These are phyloP conservation scores for Leucoraja erinaceus DNA, from an alignment of 2,113 vertebrate genomes.

Conservation along the genomic window DNA sequence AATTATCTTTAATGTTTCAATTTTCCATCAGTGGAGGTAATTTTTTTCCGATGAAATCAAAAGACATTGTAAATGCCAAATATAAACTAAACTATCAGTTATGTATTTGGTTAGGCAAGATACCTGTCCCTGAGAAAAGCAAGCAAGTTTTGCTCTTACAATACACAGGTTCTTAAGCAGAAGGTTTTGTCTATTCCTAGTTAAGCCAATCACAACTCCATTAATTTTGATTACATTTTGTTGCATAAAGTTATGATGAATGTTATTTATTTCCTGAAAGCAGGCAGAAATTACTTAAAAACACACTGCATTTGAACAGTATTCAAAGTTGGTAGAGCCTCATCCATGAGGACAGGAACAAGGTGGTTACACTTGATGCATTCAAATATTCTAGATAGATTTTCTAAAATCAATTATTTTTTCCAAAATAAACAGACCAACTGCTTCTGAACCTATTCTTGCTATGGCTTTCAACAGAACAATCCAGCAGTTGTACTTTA, in stretches of 20 bases:
- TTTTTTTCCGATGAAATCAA: background rate
- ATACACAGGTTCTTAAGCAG: background rate
- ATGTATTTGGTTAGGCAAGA: background rate
- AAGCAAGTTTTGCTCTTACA: background rate
- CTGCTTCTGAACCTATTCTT: conserved; percentile 3
- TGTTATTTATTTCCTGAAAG: background rate
- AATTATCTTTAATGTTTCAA: background rate
- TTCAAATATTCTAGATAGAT: background rate
- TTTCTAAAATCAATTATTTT: background rate
- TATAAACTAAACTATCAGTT: background rate
- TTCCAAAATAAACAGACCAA: background rate
- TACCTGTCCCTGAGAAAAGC: background rate
- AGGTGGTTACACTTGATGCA: background rate
- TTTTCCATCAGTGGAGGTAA: background rate
- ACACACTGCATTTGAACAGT: background rate
- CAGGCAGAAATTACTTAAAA: background rate
- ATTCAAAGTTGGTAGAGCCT: background rate
- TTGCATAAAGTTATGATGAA: background rate
- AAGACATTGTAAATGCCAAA: background rate
- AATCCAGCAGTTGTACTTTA: background rate
- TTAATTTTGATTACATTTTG: background rate
- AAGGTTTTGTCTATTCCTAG: background rate
- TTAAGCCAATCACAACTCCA: background rate
- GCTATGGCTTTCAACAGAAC: background rate
- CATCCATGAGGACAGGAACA: background rate